These are phyloP conservation scores for Connochaetes taurinus DNA, from an alignment of 2,113 vertebrate genomes.

Conservation along the genomic window DNA sequence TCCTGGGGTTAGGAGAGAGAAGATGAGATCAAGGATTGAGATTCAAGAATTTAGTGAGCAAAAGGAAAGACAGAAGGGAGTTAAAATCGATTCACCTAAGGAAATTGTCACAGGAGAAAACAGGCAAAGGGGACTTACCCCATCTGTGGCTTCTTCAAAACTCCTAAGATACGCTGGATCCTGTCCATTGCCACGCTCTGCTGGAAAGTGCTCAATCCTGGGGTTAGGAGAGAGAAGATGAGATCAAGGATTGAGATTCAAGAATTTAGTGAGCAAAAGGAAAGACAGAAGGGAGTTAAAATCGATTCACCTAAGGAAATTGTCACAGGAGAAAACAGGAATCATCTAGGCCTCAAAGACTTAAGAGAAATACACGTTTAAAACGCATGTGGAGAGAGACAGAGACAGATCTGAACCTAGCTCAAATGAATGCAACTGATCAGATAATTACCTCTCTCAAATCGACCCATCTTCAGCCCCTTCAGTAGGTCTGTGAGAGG, in stretches of 20 bases:
- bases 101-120: not conserved
- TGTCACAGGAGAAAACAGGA: not conserved
- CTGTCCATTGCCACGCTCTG: constrained; percentile 96
- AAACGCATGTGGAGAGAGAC: not conserved
- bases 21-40: not conserved
- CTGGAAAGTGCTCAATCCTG: constrained; percentile 93
- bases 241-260: not conserved
- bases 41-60: not conserved
- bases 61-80: not conserved
- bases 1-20: constrained; percentile 74
- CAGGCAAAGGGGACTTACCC: constrained; percentile 81
- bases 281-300: not conserved
- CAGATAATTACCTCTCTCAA: constrained; percentile 85
- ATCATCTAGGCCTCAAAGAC: not conserved
- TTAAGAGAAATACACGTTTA: not conserved
- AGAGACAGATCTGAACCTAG: not conserved
- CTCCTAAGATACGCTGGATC: constrained; percentile 92
- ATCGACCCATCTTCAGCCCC: constrained; percentile 89
- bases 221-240: not conserved
- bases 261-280: not conserved
- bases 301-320: not conserved
- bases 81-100: not conserved
- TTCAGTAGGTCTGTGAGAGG: constrained; percentile 89
- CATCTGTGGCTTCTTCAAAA: constrained; percentile 90
- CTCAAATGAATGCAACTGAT: not conserved